phyloP scores from a whole-genome alignment of 1,140 invertebrate species.

The Drosophila kohkoa region DNA sequence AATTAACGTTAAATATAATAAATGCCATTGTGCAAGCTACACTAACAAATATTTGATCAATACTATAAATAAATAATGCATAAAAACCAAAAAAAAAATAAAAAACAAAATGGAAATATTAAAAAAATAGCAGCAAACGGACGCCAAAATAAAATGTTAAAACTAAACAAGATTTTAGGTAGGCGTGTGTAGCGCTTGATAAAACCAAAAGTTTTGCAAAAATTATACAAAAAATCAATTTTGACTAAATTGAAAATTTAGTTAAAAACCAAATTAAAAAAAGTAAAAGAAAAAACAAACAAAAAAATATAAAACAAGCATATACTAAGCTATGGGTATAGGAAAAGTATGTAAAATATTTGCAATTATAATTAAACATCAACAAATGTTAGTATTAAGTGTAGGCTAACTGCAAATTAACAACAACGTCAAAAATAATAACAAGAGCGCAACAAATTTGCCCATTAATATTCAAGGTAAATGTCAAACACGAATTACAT shows the following conservation, averaged over 20 bases:
- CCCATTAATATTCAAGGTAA: constrained; percentile 71
- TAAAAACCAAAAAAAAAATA: constrained; percentile 28
- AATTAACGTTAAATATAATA: constrained; percentile 73
- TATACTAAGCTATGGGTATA: constrained; percentile 39
- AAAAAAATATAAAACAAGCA: constrained; percentile 39
- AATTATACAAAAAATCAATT: constrained; percentile 69
- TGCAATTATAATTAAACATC: constrained; percentile 59
- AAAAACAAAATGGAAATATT: constrained; percentile 41
- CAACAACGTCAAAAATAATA: constrained; percentile 31
- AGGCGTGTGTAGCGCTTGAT: constrained; percentile 58
- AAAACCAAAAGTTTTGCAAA: constrained; percentile 51
- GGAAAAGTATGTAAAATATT: constrained; percentile 74
- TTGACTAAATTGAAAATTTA: constrained; percentile 79
- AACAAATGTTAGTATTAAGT: constrained; percentile 54
- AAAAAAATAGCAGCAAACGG: constrained; percentile 53
- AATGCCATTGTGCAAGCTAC: constrained; percentile 48
- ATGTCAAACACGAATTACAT: constrained; percentile 63
- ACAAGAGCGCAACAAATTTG: constrained; percentile 43
- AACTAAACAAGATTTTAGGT: constrained; percentile 59
- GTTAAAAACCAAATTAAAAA: constrained; percentile 61
- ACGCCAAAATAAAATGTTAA: constrained; percentile 49
- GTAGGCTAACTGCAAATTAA: constrained; percentile 69
- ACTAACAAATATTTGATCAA: constrained; percentile 68
- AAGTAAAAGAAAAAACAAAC: constrained; percentile 1
- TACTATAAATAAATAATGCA: constrained; percentile 30